Conservation (phyloP, 2,888 invertebrate genomes). For the Noctua fimbriata region DNA sequence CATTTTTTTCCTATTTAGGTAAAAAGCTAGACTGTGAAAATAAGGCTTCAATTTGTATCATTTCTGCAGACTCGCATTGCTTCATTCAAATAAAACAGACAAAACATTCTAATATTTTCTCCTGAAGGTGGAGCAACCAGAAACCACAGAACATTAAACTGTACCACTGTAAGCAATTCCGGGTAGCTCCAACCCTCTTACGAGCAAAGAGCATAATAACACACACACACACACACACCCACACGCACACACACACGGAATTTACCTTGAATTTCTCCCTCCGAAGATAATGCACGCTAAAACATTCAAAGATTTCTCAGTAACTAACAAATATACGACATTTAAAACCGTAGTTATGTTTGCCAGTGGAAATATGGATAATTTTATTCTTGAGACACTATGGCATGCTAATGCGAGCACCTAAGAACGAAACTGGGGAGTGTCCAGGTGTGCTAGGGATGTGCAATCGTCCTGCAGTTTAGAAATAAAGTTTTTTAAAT, state of each 20-base stretch:
- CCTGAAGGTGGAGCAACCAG: neutral
- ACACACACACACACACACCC: slow-evolving; percentile 11
- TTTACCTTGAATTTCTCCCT: slow-evolving; percentile 35
- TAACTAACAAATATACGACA: slow-evolving; percentile 64
- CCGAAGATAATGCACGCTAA: slow-evolving; percentile 51
- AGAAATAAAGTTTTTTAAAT: neutral
- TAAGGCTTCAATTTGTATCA: neutral
- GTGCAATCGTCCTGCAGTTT: neutral
- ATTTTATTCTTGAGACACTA: slow-evolving; percentile 70
- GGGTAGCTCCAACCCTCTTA: slow-evolving; percentile 16
- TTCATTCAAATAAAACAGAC: neutral
- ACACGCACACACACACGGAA: slow-evolving; percentile 3
- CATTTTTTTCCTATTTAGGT: neutral
- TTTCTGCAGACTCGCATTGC: neutral
- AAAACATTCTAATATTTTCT: neutral
- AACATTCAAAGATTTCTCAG: slow-evolving; percentile 63
- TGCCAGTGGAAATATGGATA: slow-evolving; percentile 66
- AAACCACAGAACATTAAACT: slow-evolving; percentile 17
- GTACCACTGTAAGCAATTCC: slow-evolving; percentile 24
- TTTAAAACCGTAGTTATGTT: slow-evolving; percentile 65
- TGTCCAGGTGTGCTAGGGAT: slow-evolving; percentile 39
- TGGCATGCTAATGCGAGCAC: slow-evolving; percentile 69
- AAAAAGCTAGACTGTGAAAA: neutral
- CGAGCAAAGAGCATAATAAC: slow-evolving; percentile 24
- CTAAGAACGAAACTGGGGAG: slow-evolving; percentile 65